Evolutionary conservation across 2,888 invertebrate genomes (phyloP).

Genomic region (Torymus auratus): DNA sequence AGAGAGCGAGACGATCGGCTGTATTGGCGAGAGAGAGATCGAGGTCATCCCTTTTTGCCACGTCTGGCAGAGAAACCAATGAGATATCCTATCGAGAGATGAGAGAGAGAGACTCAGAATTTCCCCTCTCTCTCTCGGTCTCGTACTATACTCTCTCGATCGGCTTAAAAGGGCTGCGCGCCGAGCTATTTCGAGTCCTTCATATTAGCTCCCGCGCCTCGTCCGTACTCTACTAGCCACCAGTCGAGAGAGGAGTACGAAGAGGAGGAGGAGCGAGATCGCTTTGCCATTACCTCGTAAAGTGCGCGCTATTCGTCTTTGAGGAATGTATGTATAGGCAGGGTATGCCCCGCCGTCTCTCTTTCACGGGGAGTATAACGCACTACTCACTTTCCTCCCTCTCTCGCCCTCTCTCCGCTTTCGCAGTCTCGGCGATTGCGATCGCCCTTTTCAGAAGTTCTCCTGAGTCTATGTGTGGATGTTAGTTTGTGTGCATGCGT

Average conservation of each 20-base stretch:
- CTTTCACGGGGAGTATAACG: conserved; percentile 20
- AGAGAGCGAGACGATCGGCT: neutral
- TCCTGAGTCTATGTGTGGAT: neutral
- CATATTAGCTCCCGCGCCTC: conserved; percentile 43
- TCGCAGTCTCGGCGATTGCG: conserved; percentile 24
- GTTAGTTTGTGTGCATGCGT: neutral
- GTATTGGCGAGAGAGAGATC: conserved; percentile 30
- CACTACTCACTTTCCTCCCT: neutral
- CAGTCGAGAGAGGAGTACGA: neutral
- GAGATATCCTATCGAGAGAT: conserved; percentile 58
- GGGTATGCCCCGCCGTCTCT: neutral
- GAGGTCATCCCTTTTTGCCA: conserved; percentile 50
- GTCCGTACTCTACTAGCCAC: neutral
- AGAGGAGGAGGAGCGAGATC: conserved; percentile 12
- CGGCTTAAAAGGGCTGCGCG: conserved; percentile 26
- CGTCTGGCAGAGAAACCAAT: conserved; percentile 59
- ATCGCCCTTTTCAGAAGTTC: conserved; percentile 19
- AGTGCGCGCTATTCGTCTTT: conserved; percentile 50
- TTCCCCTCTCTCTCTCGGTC: conserved; percentile 32
- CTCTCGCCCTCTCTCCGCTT: conserved; percentile 12
- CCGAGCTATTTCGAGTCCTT: conserved; percentile 38
- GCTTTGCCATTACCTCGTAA: conserved; percentile 49
- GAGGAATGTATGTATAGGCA: neutral
- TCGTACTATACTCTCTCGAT: conserved; percentile 31
- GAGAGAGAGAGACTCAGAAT: conserved; percentile 9